Percentiles rank a stretch among this genome's conserved stretches.
These are phyloP conservation scores for Dynastes grantii DNA, from an alignment of 2,888 invertebrate species.

Conservation along the genomic window DNA sequence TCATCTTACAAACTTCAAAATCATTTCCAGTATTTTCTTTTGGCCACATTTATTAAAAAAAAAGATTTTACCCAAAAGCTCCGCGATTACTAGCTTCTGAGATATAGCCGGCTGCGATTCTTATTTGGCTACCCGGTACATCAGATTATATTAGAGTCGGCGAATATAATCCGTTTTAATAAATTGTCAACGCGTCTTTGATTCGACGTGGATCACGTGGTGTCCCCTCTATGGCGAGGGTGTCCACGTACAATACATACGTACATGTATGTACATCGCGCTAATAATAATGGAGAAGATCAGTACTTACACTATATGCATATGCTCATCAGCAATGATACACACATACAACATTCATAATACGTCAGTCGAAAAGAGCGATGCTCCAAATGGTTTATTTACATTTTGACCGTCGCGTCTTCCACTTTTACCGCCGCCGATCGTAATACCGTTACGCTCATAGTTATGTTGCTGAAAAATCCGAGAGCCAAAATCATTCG, in stretches of 20 bases:
- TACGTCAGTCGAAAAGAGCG: constrained; percentile 16
- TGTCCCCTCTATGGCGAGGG: constrained; percentile 60
- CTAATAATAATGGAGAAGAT: constrained; percentile 52
- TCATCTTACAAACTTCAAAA: too few relatives aligned
- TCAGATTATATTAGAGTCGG: neutral
- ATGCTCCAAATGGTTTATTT: constrained; percentile 43
- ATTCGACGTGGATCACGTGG: constrained; percentile 58
- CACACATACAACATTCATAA: constrained; percentile 20
- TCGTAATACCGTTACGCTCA: neutral
- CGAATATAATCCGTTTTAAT: constrained; percentile 42
- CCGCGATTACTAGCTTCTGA: too few relatives aligned
- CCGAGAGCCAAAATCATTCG: neutral
- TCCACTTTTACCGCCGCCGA: neutral
- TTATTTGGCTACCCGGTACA: neutral
- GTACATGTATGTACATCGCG: constrained; percentile 46
- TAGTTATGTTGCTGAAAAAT: constrained; percentile 31
- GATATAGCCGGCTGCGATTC: too few relatives aligned
- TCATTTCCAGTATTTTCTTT: too few relatives aligned
- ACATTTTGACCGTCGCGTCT: constrained; percentile 23
- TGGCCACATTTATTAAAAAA: too few relatives aligned
- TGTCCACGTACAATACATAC: constrained; percentile 53
- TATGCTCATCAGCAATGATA: constrained; percentile 19
- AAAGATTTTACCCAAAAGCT: too few relatives aligned
- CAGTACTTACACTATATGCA: constrained; percentile 47
- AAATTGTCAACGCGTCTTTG: constrained; percentile 48